Conservation (phyloP, 2,113 vertebrate species). For the Apistogramma diplotaenia region DNA sequence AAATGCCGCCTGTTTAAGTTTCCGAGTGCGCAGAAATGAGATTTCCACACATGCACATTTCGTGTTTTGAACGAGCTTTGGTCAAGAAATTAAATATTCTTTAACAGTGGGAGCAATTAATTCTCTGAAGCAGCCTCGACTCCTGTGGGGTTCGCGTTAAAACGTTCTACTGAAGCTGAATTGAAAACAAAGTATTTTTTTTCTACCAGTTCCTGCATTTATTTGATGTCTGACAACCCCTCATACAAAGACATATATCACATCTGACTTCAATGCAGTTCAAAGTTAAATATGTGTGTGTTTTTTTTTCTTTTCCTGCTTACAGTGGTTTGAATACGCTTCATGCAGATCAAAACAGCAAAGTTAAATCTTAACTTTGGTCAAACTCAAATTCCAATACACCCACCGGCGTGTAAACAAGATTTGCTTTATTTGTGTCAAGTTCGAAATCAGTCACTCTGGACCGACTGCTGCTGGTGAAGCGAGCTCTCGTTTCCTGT, state of each 20-base stretch:
- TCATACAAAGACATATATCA: conserved; percentile 58
- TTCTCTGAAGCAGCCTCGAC: conserved; percentile 31
- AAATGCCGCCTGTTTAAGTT: conserved; percentile 16
- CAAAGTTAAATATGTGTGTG: conserved; percentile 52
- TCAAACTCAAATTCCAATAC: conserved; percentile 49
- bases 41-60: conserved; percentile 11
- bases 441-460: conserved; percentile 20
- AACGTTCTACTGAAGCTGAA: conserved; percentile 41
- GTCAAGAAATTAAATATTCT: conserved; percentile 47
- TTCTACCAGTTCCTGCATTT: conserved; percentile 46
- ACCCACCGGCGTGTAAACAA: conserved; percentile 56
- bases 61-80: conserved; percentile 21
- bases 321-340: conserved; percentile 45
- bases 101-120: conserved; percentile 40
- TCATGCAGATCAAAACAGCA: conserved; percentile 60
- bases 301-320: background rate
- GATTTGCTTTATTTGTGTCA: conserved; percentile 50
- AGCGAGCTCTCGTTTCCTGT: conserved; percentile 28
- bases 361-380: conserved; percentile 60
- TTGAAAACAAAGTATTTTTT: conserved; percentile 3
- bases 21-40: conserved; percentile 9
- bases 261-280: conserved; percentile 55
- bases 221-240: conserved; percentile 61
- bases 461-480: conserved; percentile 8
- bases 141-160: conserved; percentile 44